Base-by-base conservation (phyloP, 2,113 vertebrate species). In the Erpornis zantholeuca region DNA sequence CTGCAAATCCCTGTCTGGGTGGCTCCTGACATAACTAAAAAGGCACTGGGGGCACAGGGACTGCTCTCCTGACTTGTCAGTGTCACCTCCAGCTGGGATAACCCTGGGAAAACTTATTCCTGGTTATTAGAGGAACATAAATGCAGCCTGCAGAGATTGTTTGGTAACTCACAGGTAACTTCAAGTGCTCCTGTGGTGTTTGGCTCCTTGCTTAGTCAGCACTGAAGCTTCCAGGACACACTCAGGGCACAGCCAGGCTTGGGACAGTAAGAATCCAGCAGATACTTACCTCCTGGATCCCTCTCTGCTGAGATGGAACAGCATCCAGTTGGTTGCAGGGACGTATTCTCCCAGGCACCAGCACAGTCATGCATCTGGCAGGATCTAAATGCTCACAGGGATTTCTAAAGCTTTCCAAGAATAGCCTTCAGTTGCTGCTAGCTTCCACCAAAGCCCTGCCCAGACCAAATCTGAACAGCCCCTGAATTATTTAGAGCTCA, bases 401-500 rank as follows among this genome's bases (percentile, higher is more conserved):
- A 50, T 59, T 81, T 80, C 68, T 77, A 73, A 86, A 92, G 86
- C 79, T 88, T 86, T 70, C 82, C 63, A 68, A 81, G 68, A 90
- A 94, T 4, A 52, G 38, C 35, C 68, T 79, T 63, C 35, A 20
- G 64, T 23, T 47, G 75, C 86, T 65, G 59, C 29, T 44, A n/a
- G 75, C 60, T 95, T 81, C 73, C 40, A 77, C 54, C 69, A 73
- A 78, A 65, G 84, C 60, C 76, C 57, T 80, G 71, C 80, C 59
- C 69, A 66, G 84, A 81, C 49, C 86, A 86, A 88, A 90, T 77
- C 86, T 47, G 82, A 88, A 53, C 60, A 93, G 64, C 6, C 66
- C 49, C 72, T 88, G 44, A 86, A 94, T 96, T 91, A 94, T 95
- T 96, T 52, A 91, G 69, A 66, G 77, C 73, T 89, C 81, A 84